Percentiles rank a stretch among this genome's conserved stretches.
Conservation (phyloP, 2,797 vertebrate genomes). For the Tokudaia muenninki region DNA sequence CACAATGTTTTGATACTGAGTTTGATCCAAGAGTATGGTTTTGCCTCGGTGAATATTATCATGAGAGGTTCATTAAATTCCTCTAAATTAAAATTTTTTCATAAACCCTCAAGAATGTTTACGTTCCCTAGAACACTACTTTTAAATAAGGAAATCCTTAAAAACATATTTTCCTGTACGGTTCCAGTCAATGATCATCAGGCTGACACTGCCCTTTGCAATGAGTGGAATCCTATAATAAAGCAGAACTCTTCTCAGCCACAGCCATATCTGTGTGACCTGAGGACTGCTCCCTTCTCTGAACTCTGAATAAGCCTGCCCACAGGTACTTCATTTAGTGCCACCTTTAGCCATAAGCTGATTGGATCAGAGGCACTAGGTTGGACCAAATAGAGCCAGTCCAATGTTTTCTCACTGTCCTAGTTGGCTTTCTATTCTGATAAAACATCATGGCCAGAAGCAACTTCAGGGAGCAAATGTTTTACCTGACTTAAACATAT, state of each 20-base stretch:
- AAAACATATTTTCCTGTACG: background rate
- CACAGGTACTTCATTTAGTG: rapidly evolving
- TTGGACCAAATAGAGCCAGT: background rate
- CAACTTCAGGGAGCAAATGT: background rate
- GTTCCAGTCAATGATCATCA: background rate
- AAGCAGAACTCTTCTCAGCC: background rate
- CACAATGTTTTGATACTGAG: background rate
- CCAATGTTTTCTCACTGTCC: background rate
- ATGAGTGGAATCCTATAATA: background rate
- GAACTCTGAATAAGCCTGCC: background rate
- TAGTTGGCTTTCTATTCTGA: background rate
- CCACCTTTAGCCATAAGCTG: background rate
- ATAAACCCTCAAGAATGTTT: background rate
- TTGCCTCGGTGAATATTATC: background rate
- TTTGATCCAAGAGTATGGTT: background rate
- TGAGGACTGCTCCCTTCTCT: background rate
- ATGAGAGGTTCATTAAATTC: background rate
- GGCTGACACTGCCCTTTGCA: background rate
- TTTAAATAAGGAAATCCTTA: constrained; percentile 13
- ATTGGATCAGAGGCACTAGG: background rate
- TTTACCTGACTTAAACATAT: too few species aligned
- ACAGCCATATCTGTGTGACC: background rate
- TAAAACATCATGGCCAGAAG: background rate
- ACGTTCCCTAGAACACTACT: background rate
- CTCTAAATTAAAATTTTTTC: constrained; percentile 35